These are phyloP conservation scores for Oscheius myriophilus DNA, from an alignment of 2,888 invertebrate genomes.

Conservation along the genomic window DNA sequence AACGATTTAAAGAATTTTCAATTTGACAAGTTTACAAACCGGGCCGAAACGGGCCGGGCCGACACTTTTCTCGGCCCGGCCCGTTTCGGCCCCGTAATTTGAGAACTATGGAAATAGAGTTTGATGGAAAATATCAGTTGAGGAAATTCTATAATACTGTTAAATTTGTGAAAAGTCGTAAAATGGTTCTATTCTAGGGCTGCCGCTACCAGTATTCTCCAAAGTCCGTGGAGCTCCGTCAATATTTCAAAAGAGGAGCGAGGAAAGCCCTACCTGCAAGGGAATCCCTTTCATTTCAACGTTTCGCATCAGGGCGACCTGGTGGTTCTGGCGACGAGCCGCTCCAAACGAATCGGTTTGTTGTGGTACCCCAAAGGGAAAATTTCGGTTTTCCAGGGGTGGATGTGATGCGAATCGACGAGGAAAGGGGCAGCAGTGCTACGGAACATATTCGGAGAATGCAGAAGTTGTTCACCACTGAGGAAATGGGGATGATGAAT, in stretches of 20 bases:
- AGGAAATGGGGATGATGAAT: conserved; percentile 56
- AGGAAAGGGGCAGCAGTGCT: conserved; percentile 39
- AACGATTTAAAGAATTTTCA: too few species aligned
- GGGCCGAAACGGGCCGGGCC: too few species aligned
- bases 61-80: too few species aligned
- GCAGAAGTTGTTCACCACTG: conserved; percentile 41
- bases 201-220: background rate
- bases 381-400: conserved; percentile 49
- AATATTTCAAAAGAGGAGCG: conserved; percentile 55
- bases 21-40: too few species aligned
- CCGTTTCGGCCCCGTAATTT: too few species aligned
- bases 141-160: too few species aligned
- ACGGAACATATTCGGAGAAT: conserved; percentile 37
- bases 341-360: conserved; percentile 21
- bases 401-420: conserved; percentile 69
- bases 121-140: too few species aligned
- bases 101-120: too few species aligned
- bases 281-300: conserved; percentile 57
- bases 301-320: conserved; percentile 70
- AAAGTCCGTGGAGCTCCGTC: conserved; percentile 52
- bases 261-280: conserved; percentile 64
- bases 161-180: too few species aligned
- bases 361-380: background rate
- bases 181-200: too few species aligned
- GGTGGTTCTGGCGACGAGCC: conserved; percentile 55